A percentile compares a stretch with the other conserved stretches of the same genome.
phyloP scores from a whole-genome alignment of 2,888 invertebrate species.

The Yponomeuta sedellus region DNA sequence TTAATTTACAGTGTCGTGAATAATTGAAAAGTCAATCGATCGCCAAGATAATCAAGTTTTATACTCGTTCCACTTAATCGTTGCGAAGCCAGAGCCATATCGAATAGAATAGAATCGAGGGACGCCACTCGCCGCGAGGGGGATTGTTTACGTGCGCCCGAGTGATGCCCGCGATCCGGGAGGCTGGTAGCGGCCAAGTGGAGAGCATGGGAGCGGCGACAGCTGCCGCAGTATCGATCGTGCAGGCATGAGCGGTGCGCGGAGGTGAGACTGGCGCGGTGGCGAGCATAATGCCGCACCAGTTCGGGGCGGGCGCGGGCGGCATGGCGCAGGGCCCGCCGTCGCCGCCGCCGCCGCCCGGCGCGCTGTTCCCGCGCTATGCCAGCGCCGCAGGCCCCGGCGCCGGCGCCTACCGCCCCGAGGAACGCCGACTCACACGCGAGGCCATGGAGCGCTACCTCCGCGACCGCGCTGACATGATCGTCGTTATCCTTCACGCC shows the following conservation, averaged over 20 bases:
- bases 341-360: conserved; percentile 78
- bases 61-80: conserved; percentile 5
- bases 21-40: conserved; percentile 71
- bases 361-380: conserved; percentile 79
- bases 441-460: conserved; percentile 98
- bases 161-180: conserved; percentile 21
- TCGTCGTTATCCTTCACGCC: conserved; percentile 97
- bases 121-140: conserved; percentile 32
- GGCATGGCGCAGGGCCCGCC: conserved; percentile 87
- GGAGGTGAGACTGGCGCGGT: conserved; percentile 61
- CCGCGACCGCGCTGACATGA: conserved; percentile 95
- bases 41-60: conserved; percentile 32
- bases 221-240: conserved; percentile 28
- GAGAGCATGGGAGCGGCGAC: conserved; percentile 30
- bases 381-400: conserved; percentile 75
- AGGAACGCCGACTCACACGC: conserved; percentile 89
- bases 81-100: neutral
- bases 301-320: conserved; percentile 82
- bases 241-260: conserved; percentile 43
- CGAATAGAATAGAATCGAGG: conserved; percentile 25
- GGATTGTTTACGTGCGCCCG: conserved; percentile 16
- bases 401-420: conserved; percentile 80
- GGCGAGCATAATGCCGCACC: conserved; percentile 84
- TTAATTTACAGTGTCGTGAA: conserved; percentile 69
- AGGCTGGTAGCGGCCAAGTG: conserved; percentile 28